Percentiles rank a stretch among this genome's conserved stretches.
These are phyloP conservation scores for Cephus nigrinus DNA, from an alignment of 2,888 invertebrate genomes.

Conservation along the genomic window DNA sequence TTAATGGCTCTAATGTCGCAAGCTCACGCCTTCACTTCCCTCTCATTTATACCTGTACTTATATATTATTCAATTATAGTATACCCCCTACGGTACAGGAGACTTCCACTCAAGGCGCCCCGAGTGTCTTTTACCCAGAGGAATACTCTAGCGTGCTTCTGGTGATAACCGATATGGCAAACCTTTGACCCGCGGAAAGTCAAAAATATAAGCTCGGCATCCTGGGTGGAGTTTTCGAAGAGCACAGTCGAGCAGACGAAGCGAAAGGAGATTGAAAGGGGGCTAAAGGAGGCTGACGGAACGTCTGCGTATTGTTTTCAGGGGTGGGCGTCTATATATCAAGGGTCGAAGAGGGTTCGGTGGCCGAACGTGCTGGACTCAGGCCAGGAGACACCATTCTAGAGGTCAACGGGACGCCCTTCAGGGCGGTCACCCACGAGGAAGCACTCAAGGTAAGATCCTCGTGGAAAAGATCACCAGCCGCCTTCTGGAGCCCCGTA, in stretches of 20 bases:
- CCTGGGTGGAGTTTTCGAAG: conserved; percentile 36
- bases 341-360: conserved; percentile 89
- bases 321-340: conserved; percentile 93
- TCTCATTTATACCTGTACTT: too few relatives aligned
- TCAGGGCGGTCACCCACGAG: conserved; percentile 91
- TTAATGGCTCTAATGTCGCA: too few relatives aligned
- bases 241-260: conserved; percentile 12
- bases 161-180: too few relatives aligned
- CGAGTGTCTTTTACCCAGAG: too few relatives aligned
- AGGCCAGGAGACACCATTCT: conserved; percentile 94
- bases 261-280: conserved; percentile 11
- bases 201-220: conserved; percentile 8
- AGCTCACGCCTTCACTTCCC: too few relatives aligned
- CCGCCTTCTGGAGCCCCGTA: too few relatives aligned
- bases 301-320: conserved; percentile 67
- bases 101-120: too few relatives aligned
- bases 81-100: too few relatives aligned
- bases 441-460: conserved; percentile 88
- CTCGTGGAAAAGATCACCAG: conserved; percentile 1
- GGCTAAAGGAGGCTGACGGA: conserved; percentile 41
- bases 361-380: conserved; percentile 88
- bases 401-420: conserved; percentile 94
- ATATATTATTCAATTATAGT: too few relatives aligned
- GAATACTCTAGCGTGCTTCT: too few relatives aligned
- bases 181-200: too few relatives aligned